Conservation (phyloP, 2,797 vertebrate species). For the Platalea minor region DNA sequence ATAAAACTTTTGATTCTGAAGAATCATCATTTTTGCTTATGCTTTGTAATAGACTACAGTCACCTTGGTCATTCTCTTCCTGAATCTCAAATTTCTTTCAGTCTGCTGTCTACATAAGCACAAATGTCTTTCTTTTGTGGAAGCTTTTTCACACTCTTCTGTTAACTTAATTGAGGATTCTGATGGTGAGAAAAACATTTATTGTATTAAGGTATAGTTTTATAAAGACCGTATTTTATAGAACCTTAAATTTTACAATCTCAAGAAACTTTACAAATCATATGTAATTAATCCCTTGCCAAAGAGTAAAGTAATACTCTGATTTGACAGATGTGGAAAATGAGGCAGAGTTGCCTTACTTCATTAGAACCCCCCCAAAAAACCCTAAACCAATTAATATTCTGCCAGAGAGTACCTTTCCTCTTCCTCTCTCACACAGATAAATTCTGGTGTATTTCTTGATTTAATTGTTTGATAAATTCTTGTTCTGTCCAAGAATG, state of each 20-base stretch:
- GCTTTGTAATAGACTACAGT: background rate
- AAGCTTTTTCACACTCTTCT: background rate
- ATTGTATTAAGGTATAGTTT: background rate
- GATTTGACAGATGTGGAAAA: background rate
- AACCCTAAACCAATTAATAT: background rate
- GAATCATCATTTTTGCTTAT: background rate
- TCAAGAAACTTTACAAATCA: background rate
- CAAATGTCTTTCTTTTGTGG: background rate
- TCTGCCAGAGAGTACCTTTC: background rate
- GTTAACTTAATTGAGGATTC: background rate
- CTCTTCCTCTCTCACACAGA: background rate
- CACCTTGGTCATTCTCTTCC: background rate
- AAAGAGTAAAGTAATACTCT: background rate
- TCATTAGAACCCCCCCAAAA: rapidly evolving
- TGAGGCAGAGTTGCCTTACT: background rate
- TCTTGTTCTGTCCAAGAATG: background rate
- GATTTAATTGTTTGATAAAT: background rate
- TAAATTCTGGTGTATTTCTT: background rate
- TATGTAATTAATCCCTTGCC: background rate
- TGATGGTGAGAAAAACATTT: background rate
- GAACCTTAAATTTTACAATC: background rate
- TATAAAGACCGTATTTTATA: background rate
- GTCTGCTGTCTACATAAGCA: background rate
- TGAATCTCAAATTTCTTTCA: background rate
- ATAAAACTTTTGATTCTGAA: background rate